phyloP scores from a whole-genome alignment of 2,888 invertebrate genomes.

The Nemoura dubitans region DNA sequence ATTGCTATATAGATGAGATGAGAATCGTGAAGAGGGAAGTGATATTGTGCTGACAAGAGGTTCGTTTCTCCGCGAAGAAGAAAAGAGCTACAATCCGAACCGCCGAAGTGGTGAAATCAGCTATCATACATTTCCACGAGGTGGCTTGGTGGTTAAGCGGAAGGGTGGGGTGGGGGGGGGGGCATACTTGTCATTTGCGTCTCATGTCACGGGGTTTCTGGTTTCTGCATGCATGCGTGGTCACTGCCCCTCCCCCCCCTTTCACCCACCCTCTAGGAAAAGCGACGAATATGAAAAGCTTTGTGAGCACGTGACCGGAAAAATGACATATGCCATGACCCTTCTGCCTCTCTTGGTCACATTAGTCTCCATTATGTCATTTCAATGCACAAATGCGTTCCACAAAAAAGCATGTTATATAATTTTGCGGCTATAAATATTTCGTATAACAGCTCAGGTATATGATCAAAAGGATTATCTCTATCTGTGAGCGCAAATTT shows the following conservation, averaged over 20 bases:
- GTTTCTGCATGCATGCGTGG: neutral
- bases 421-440: neutral
- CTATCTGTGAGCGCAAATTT: neutral
- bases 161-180: neutral
- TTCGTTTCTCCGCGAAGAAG: neutral
- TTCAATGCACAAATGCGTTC: neutral
- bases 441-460: neutral
- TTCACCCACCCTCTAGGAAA: neutral
- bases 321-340: too few species aligned
- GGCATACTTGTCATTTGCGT: neutral
- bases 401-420: neutral
- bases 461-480: neutral
- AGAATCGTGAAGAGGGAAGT: neutral
- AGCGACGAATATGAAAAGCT: neutral
- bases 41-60: conserved; percentile 29
- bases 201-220: neutral
- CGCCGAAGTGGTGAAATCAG: neutral
- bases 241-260: neutral
- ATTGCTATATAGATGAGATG: conserved; percentile 7
- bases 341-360: too few species aligned
- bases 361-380: neutral
- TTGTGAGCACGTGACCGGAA: neutral
- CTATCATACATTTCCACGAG: neutral
- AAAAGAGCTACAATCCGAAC: neutral
- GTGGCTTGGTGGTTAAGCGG: neutral